These are phyloP conservation scores for Eremobia ochroleuca DNA, from an alignment of 2,888 invertebrate species.

Conservation along the genomic window DNA sequence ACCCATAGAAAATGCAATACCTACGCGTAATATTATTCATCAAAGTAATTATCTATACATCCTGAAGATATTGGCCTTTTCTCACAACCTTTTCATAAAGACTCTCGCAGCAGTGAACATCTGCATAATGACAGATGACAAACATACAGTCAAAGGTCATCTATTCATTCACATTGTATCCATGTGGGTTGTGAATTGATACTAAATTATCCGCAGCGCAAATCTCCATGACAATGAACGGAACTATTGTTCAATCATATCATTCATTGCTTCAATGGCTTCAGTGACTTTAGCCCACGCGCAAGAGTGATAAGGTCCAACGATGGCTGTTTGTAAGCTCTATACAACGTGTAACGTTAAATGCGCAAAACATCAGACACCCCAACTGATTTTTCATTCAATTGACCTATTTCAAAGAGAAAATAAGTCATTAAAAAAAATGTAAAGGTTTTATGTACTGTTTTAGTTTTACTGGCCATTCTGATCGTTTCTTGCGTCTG, in stretches of 20 bases:
- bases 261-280: background rate
- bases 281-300: background rate
- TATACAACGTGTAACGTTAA: too few relatives aligned
- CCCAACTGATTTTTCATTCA: too few relatives aligned
- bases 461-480: too few relatives aligned
- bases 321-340: background rate
- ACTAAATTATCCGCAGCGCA: constrained; percentile 1
- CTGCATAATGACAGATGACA: background rate
- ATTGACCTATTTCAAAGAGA: too few relatives aligned
- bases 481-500: too few relatives aligned
- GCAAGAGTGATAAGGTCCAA: constrained; percentile 21
- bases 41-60: background rate
- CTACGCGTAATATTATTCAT: background rate
- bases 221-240: constrained; percentile 15
- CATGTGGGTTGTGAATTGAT: background rate
- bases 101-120: background rate
- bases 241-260: constrained; percentile 7
- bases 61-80: background rate
- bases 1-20: too few relatives aligned
- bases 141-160: background rate
- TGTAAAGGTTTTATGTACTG: too few relatives aligned
- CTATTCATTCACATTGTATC: background rate
- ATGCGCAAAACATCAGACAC: too few relatives aligned
- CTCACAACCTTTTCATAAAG: background rate
- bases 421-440: too few relatives aligned